Evolutionary conservation across 2,113 vertebrate species (phyloP).

Genomic region (Mastomys natalensis): DNA sequence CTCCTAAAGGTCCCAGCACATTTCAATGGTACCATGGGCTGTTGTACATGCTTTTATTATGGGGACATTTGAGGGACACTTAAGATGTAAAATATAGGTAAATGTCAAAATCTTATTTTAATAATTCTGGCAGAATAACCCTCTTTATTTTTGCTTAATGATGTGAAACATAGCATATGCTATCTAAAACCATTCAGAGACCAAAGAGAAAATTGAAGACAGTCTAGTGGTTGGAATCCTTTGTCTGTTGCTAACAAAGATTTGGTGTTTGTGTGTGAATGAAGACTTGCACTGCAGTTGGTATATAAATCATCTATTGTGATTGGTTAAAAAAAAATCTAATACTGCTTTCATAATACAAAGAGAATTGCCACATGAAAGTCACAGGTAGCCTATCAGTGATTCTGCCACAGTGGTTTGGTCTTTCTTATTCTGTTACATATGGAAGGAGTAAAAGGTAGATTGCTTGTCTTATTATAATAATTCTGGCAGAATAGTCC

Average conservation of each 20-base stretch:
- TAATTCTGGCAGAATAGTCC: background rate
- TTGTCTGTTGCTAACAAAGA: background rate
- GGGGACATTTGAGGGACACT: background rate
- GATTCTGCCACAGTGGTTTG: background rate
- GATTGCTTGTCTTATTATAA: background rate
- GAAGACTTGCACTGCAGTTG: background rate
- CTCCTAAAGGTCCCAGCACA: background rate
- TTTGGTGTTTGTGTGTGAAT: background rate
- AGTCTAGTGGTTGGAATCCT: background rate
- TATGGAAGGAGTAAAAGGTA: constrained; percentile 24
- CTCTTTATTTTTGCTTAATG: no score
- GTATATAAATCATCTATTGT: constrained; percentile 19
- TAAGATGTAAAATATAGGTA: background rate
- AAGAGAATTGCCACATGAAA: background rate
- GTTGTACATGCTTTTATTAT: background rate
- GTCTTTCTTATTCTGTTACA: background rate
- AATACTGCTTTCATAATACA: background rate
- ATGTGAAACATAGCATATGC: no score
- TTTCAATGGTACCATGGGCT: background rate
- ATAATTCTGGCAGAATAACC: no score
- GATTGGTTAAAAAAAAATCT: background rate
- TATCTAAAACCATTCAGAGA: no score
- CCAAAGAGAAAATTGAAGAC: no score
- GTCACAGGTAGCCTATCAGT: background rate
- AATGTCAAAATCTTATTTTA: background rate